phyloP scores from a whole-genome alignment of 2,797 vertebrate genomes.

The Cryptoprocta ferox region DNA sequence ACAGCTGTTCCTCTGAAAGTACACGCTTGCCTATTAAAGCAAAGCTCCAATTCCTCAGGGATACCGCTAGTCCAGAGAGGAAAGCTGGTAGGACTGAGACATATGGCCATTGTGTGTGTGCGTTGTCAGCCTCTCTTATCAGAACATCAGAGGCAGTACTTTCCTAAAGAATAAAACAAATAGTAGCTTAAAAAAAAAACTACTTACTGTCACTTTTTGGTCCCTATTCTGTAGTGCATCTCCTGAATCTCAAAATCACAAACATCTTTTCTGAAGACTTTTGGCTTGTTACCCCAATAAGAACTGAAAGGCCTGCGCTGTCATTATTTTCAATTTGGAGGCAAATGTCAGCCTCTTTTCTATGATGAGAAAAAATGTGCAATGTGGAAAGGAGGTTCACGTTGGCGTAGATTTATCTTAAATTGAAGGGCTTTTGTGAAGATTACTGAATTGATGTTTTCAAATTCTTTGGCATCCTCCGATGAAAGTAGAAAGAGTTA shows the following conservation, averaged over 20 bases:
- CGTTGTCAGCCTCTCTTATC: neutral
- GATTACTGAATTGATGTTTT: neutral
- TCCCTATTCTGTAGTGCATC: neutral
- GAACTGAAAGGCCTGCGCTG: neutral
- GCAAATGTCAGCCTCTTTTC: neutral
- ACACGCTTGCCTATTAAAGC: neutral
- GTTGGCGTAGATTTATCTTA: neutral
- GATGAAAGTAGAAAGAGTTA: neutral
- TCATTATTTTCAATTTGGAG: neutral
- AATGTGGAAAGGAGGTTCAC: neutral
- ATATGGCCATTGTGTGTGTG: neutral
- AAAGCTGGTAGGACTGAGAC: neutral
- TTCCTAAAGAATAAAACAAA: constrained; percentile 1
- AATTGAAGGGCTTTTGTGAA: neutral
- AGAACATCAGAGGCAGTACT: neutral
- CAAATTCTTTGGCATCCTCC: neutral
- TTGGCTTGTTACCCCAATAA: neutral
- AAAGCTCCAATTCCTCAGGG: neutral
- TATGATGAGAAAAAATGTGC: neutral
- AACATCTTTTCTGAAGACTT: neutral
- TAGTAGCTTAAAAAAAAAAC: neutral
- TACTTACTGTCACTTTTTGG: neutral
- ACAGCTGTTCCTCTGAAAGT: neutral
- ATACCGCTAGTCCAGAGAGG: too few species aligned
- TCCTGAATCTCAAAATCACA: neutral